phyloP scores from a whole-genome alignment of 2,888 invertebrate species.

The Priocnemis perturbator region DNA sequence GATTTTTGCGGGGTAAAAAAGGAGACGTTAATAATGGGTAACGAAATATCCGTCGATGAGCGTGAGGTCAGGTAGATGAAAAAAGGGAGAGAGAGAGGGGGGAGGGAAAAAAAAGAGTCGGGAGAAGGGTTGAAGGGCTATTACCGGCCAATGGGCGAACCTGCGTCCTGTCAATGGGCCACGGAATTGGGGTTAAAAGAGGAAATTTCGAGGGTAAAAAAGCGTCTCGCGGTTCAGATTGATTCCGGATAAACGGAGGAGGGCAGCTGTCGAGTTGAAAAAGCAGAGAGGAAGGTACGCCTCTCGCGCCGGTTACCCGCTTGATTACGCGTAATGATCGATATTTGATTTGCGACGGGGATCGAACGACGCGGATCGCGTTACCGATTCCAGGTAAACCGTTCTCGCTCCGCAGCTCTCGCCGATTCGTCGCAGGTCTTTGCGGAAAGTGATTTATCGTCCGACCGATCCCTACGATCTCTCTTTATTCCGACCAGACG shows the following conservation, averaged over 20 bases:
- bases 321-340: slow-evolving; percentile 73
- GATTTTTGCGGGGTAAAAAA: slow-evolving; percentile 1
- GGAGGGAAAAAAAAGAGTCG: too few species aligned
- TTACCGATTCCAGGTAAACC: slow-evolving; percentile 55
- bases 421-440: background rate
- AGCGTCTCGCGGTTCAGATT: slow-evolving; percentile 54
- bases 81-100: slow-evolving; percentile 29
- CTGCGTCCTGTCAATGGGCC: slow-evolving; percentile 64
- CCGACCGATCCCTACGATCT: too few species aligned
- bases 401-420: background rate
- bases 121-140: slow-evolving; percentile 53
- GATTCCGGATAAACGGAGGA: too few species aligned
- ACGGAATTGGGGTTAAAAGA: slow-evolving; percentile 69
- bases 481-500: too few species aligned
- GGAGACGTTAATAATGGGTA: slow-evolving; percentile 10
- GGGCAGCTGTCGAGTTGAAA: slow-evolving; percentile 21
- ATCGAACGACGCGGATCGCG: slow-evolving; percentile 59
- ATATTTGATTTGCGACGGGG: slow-evolving; percentile 59
- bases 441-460: background rate
- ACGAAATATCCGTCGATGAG: slow-evolving; percentile 20
- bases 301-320: slow-evolving; percentile 60
- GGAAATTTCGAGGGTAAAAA: slow-evolving; percentile 61
- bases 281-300: slow-evolving; percentile 52
- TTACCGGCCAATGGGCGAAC: slow-evolving; percentile 56
- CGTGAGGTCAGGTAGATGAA: slow-evolving; percentile 39